These are phyloP conservation scores for Coptodon bakossiorum DNA, from an alignment of 2,113 vertebrate species.

Conservation along the genomic window DNA sequence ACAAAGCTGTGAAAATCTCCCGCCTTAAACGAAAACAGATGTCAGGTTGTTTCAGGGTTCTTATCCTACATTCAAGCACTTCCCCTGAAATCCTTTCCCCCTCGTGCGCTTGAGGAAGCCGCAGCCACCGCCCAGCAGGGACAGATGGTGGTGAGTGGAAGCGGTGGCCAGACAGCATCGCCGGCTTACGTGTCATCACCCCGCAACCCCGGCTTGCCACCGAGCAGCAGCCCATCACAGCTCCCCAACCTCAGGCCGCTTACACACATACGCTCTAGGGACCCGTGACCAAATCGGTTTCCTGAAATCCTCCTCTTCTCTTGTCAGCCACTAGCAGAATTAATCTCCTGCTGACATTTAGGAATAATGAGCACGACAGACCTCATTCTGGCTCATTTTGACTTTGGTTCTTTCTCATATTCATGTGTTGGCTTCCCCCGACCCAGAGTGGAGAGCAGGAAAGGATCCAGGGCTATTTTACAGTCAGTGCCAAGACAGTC, in stretches of 20 bases:
- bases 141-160: constrained; percentile 62
- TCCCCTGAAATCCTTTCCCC: constrained; percentile 45
- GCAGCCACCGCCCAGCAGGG: constrained; percentile 45
- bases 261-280: constrained; percentile 13
- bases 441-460: background rate
- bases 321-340: constrained; percentile 32
- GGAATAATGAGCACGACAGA: constrained; percentile 43
- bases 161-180: constrained; percentile 57
- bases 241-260: constrained; percentile 45
- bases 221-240: constrained; percentile 29
- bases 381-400: constrained; percentile 36
- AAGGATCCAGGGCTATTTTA: background rate
- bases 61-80: constrained; percentile 46
- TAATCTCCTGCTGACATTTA: constrained; percentile 57
- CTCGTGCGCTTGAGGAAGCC: constrained; percentile 28
- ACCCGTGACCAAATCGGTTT: constrained; percentile 22
- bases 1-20: constrained; percentile 57
- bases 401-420: constrained; percentile 7
- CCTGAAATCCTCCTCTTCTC: constrained; percentile 29
- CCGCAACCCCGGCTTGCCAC: constrained; percentile 20
- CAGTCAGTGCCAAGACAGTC: background rate
- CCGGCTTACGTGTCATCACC: constrained; percentile 54
- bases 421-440: background rate
- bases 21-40: constrained; percentile 67
- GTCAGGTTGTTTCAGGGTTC: constrained; percentile 56